phyloP scores from a whole-genome alignment of 2,113 vertebrate genomes.

The Leptocoma aspasia region DNA sequence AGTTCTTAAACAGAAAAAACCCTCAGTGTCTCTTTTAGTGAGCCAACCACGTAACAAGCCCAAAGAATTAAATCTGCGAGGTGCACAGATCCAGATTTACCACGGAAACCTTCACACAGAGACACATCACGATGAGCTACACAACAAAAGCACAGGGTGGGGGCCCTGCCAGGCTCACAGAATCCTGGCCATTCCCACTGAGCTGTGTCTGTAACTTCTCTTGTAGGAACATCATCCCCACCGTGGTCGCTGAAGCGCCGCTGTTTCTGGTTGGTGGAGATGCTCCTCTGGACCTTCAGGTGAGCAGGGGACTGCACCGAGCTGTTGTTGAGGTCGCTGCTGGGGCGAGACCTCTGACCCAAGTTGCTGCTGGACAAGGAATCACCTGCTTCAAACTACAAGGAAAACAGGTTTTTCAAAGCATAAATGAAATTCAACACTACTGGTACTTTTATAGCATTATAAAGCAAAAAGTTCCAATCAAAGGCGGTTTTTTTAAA shows the following conservation, averaged over 20 bases:
- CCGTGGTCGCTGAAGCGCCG: slow-evolving; percentile 97
- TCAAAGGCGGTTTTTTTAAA: not conserved
- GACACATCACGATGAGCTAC: not conserved
- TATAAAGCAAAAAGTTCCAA: not conserved
- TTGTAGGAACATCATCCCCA: slow-evolving; percentile 78
- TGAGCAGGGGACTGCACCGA: slow-evolving; percentile 93
- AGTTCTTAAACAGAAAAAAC: not conserved
- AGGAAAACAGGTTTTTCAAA: not conserved
- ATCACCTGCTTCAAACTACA: slow-evolving; percentile 92
- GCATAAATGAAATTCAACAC: not conserved
- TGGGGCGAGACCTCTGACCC: slow-evolving; percentile 89
- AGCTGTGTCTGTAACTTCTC: slow-evolving; percentile 66
- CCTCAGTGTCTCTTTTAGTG: not conserved
- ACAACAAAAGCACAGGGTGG: slow-evolving; percentile 55
- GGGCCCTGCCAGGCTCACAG: slow-evolving; percentile 50
- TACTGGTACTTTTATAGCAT: not conserved
- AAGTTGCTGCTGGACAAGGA: slow-evolving; percentile 86
- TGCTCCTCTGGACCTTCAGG: slow-evolving; percentile 95
- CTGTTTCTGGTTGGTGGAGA: slow-evolving; percentile 97
- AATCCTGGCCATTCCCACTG: slow-evolving; percentile 59
- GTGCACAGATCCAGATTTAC: not conserved
- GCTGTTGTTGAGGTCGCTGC: slow-evolving; percentile 96
- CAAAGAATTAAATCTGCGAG: not conserved
- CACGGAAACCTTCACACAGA: not conserved
- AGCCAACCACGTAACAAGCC: not conserved